Percentiles rank a stretch among this genome's conserved stretches.
phyloP scores from a whole-genome alignment of 2,888 invertebrate species.

The Punctoribates punctum region DNA sequence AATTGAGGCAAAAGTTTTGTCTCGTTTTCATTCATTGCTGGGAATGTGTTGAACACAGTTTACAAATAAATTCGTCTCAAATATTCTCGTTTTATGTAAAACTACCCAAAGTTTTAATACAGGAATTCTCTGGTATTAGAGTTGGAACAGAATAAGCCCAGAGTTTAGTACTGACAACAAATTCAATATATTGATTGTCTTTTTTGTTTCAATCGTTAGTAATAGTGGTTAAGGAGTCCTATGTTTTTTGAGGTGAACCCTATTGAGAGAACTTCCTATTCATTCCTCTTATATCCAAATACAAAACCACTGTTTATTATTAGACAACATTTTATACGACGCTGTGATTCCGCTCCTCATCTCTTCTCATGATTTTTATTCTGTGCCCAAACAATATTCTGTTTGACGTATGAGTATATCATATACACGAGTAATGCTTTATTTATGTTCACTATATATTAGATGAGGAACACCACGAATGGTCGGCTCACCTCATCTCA shows the following conservation, averaged over 20 bases:
- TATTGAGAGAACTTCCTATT: constrained; percentile 18
- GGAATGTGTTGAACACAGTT: neutral
- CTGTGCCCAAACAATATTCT: neutral
- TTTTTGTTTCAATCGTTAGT: neutral
- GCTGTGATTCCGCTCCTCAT: constrained; percentile 11
- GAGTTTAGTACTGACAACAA: too few species aligned
- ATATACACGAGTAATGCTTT: neutral
- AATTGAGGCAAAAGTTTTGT: neutral
- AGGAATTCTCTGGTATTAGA: too few species aligned
- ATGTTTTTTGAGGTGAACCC: constrained; percentile 8
- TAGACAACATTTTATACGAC: constrained; percentile 19
- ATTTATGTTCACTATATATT: too few species aligned
- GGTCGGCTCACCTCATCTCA: too few species aligned
- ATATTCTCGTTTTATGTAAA: neutral
- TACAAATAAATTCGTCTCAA: neutral
- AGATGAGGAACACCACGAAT: too few species aligned
- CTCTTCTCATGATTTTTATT: neutral
- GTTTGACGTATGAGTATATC: neutral
- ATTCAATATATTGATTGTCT: constrained; percentile 7
- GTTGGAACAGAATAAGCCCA: too few species aligned
- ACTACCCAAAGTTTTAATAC: too few species aligned
- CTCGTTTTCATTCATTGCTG: neutral
- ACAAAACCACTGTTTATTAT: neutral
- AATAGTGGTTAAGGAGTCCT: neutral
- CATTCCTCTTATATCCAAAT: neutral